Base-by-base conservation (phyloP, 2,797 vertebrate species). In the Thripadectes ignobilis region DNA sequence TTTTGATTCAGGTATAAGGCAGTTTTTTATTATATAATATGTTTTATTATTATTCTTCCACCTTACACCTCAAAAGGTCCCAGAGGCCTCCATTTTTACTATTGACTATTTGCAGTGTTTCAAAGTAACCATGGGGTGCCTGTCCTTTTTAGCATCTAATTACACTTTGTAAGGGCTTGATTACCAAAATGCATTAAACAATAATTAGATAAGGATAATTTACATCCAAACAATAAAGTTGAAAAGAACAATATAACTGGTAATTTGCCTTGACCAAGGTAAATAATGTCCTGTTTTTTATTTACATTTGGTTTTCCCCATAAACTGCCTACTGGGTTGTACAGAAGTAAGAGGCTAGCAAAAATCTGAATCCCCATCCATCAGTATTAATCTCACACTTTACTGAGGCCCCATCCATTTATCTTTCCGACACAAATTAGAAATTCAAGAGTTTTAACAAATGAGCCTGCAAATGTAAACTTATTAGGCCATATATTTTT, bases 371-470 rank as follows among this genome's bases (percentile, higher is more conserved):
- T 98, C 97, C 98, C 98, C 98, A 98, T 98, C 97, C 97, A 98
- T 98, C 98, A 98, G 98, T 97, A 98, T 98, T 98, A 98, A 98
- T 98, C 98, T 98, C 98, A 97, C 98, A 98, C 97, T 98, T 98
- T 98, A 97, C 97, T 96, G 95, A 96, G 96, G 97, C 97, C 96
- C 89, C 96, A 96, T 98, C 97, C 98, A 99, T 99, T 99, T 98
- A 98, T 99, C 99, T 99, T 99, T 96, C 98, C 98, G 99, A 99
- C 99, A 99, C 98, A 99, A 99, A 99, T 99, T 98, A 99, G 98
- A 99, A 98, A 98, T 98, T 98, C 98, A 98, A 98, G 98, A 98
- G 98, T 98, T 98, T 98, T 99, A 99, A 99, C 98, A 98, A 99
- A 99, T 98, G 99, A 99, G 98, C 97, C 96, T 94, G 98, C 96